Percentiles rank a stretch among this genome's conserved stretches.
These are phyloP conservation scores for Etheostoma nigrum DNA, from an alignment of 2,797 vertebrate genomes.

Conservation along the genomic window DNA sequence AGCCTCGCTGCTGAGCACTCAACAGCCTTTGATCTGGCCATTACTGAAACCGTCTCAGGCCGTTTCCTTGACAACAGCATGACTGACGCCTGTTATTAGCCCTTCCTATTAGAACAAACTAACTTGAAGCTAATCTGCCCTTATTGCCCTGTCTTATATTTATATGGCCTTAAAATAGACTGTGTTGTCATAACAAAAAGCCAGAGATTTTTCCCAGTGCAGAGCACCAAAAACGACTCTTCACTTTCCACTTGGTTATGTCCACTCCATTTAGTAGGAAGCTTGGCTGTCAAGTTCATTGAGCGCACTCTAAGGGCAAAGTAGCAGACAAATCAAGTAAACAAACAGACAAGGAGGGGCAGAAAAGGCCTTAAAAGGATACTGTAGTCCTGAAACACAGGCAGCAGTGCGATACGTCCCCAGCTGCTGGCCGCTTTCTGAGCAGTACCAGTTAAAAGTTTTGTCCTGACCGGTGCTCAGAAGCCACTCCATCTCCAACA, in stretches of 20 bases:
- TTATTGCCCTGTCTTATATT: constrained; percentile 28
- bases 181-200: constrained; percentile 39
- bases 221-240: constrained; percentile 31
- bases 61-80: constrained; percentile 76
- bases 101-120: constrained; percentile 44
- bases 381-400: constrained; percentile 95
- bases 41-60: constrained; percentile 69
- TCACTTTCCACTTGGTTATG: constrained; percentile 11
- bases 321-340: not conserved
- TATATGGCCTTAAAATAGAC: constrained; percentile 49
- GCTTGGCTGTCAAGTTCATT: constrained; percentile 24
- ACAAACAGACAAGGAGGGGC: not conserved
- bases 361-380: constrained; percentile 86
- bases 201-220: constrained; percentile 6
- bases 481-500: constrained; percentile 99
- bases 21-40: constrained; percentile 68
- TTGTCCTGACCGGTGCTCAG: constrained; percentile 97
- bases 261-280: constrained; percentile 27
- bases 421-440: constrained; percentile 93
- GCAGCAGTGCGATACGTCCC: constrained; percentile 92
- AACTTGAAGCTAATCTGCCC: constrained; percentile 57
- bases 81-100: constrained; percentile 76
- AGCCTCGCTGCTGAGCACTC: constrained; percentile 47
- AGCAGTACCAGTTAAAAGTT: constrained; percentile 96
- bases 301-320: constrained; percentile 9